phyloP scores from a whole-genome alignment of 2,113 vertebrate species.

The Oreotrochilus melanogaster region DNA sequence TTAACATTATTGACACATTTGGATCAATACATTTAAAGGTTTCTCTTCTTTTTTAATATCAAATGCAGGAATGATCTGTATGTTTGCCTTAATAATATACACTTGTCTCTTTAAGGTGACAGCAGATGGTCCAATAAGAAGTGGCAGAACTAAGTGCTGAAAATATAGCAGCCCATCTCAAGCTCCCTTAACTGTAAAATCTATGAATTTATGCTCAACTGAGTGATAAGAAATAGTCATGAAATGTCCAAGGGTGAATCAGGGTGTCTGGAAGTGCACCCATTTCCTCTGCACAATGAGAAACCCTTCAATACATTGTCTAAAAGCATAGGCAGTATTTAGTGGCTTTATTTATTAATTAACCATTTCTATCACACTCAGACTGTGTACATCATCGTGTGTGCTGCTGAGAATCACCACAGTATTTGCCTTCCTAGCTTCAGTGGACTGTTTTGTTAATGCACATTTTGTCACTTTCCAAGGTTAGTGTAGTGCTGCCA shows the following conservation, averaged over 20 bases:
- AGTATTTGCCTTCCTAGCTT: neutral
- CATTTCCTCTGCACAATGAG: constrained; percentile 35
- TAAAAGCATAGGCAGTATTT: constrained; percentile 41
- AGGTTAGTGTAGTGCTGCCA: neutral
- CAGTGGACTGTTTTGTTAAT: neutral
- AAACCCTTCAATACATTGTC: constrained; percentile 31
- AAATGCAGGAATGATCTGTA: constrained; percentile 73
- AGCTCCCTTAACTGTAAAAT: constrained; percentile 94
- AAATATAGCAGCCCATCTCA: constrained; percentile 88
- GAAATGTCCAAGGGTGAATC: constrained; percentile 73
- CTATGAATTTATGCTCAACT: constrained; percentile 90
- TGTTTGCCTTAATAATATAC: constrained; percentile 78
- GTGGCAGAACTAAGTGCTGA: constrained; percentile 83
- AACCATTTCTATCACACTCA: neutral
- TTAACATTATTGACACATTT: constrained; percentile 67
- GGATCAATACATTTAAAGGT: constrained; percentile 73
- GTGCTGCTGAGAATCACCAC: neutral
- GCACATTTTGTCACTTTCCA: neutral
- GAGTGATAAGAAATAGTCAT: constrained; percentile 77
- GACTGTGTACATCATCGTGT: neutral
- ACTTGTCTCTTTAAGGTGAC: constrained; percentile 84
- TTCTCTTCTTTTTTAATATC: constrained; percentile 35
- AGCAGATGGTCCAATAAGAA: constrained; percentile 84
- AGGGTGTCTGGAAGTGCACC: constrained; percentile 30
- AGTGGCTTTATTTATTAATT: constrained; percentile 67